These are phyloP conservation scores for Microcebus griseorufus DNA, from an alignment of 2,113 vertebrate genomes.

Conservation along the genomic window DNA sequence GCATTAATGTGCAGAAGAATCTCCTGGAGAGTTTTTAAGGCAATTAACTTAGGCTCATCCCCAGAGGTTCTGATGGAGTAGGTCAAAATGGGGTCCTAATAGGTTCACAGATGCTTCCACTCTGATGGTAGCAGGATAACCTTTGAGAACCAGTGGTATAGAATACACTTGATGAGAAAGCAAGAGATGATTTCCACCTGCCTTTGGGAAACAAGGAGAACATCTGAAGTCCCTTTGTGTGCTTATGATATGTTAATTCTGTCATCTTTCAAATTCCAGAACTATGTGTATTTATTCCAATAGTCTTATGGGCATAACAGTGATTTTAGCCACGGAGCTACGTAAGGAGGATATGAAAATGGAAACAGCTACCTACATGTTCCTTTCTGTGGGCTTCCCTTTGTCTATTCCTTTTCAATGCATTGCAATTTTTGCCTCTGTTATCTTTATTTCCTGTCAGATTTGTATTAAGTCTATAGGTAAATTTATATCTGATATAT, in stretches of 20 bases:
- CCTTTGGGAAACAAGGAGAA: neutral
- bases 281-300: neutral
- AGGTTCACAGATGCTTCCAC: neutral
- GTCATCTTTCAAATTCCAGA: neutral
- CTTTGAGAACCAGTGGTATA: neutral
- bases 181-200: neutral
- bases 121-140: neutral
- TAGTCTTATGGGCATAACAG: neutral
- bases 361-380: neutral
- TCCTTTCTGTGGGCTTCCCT: neutral
- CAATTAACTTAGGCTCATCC: neutral
- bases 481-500: neutral
- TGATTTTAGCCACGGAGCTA: neutral
- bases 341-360: neutral
- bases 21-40: neutral
- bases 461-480: neutral
- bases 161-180: neutral
- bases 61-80: neutral
- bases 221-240: neutral
- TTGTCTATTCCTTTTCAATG: neutral
- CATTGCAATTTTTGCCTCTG: neutral
- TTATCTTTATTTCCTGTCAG: neutral
- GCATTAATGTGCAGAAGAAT: neutral
- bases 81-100: neutral
- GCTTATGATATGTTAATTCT: neutral